phyloP scores from a whole-genome alignment of 2,888 invertebrate genomes.

The Papilio demoleus region DNA sequence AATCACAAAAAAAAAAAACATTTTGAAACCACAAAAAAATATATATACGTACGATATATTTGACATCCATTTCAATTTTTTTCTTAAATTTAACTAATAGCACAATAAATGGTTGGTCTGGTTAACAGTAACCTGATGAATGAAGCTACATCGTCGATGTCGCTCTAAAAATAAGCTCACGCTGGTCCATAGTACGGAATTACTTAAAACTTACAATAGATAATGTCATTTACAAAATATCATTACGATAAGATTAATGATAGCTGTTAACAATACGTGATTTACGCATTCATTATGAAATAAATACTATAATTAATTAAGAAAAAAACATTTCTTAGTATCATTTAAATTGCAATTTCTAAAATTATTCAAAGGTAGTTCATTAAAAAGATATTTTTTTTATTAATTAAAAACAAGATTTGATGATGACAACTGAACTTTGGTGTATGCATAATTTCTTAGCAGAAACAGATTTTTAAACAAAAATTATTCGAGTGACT shows the following conservation, averaged over 20 bases:
- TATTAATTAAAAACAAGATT: constrained; percentile 11
- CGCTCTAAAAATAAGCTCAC: constrained; percentile 67
- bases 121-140: constrained; percentile 67
- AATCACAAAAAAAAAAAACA: constrained; percentile 4
- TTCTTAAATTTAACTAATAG: constrained; percentile 53
- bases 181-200: constrained; percentile 72
- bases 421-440: background rate
- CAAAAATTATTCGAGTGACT: background rate
- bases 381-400: constrained; percentile 8
- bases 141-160: constrained; percentile 54
- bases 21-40: constrained; percentile 12
- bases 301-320: constrained; percentile 5
- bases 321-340: constrained; percentile 3
- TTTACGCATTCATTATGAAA: constrained; percentile 13
- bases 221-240: constrained; percentile 72
- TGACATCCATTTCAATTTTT: constrained; percentile 58
- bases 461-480: background rate
- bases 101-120: constrained; percentile 61
- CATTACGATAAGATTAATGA: constrained; percentile 64
- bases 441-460: background rate
- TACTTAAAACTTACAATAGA: constrained; percentile 73
- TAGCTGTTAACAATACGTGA: constrained; percentile 49
- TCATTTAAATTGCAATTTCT: background rate
- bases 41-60: constrained; percentile 62
- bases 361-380: constrained; percentile 7